Conservation (phyloP, 1,140 invertebrate species). For the Drosophila persimilis region DNA sequence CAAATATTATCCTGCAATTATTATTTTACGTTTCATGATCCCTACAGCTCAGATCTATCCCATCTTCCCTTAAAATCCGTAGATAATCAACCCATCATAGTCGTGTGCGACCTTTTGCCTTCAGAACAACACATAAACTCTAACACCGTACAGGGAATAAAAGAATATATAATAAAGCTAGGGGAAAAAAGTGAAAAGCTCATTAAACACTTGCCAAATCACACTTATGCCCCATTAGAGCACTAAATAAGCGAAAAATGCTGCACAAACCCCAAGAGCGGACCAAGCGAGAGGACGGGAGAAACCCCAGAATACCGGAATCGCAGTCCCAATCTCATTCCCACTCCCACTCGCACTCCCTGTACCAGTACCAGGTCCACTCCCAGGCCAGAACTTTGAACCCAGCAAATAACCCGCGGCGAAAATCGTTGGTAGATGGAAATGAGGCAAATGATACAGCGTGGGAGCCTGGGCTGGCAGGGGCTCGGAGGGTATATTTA, state of each 20-base stretch:
- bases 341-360: constrained; percentile 24
- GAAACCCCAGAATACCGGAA: not conserved
- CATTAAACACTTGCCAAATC: constrained; percentile 78
- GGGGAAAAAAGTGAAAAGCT: constrained; percentile 62
- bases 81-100: too few relatives aligned
- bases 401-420: constrained; percentile 76
- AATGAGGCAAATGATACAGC: constrained; percentile 24
- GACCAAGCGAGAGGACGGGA: not conserved
- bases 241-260: constrained; percentile 77
- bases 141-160: not conserved
- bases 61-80: too few relatives aligned
- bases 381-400: constrained; percentile 53
- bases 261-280: constrained; percentile 23
- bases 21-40: too few relatives aligned
- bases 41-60: too few relatives aligned
- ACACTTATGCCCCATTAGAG: constrained; percentile 78
- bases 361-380: constrained; percentile 29
- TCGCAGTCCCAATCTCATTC: constrained; percentile 23
- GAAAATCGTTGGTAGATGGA: constrained; percentile 45
- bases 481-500: constrained; percentile 42
- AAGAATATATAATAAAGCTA: constrained; percentile 4
- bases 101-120: too few relatives aligned
- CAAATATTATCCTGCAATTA: too few relatives aligned
- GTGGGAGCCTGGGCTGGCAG: not conserved
- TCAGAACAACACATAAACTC: constrained; percentile 3